Base-by-base conservation (phyloP, 2,113 vertebrate genomes). In the Butorides virescens region DNA sequence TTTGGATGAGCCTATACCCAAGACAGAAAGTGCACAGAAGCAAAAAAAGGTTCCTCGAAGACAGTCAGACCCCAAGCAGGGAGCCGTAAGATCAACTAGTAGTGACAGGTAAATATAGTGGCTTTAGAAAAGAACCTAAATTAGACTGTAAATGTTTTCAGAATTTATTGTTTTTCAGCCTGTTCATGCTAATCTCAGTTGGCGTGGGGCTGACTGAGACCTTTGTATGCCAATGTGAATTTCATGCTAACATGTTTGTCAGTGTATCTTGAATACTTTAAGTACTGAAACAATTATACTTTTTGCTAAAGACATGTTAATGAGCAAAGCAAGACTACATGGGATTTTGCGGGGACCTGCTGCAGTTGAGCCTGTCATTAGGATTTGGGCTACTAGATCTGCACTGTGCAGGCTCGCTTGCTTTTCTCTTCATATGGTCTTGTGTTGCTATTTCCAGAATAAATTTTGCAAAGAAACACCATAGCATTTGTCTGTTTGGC, bases 71-170 rank as follows among this genome's bases (percentile, higher is more conserved):
- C 95, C 98, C 59, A 99, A 98, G 95, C 97, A 98, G 66, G 98
- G 96, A 95, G 96, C 98, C 3, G 87, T 98, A 79, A 98, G 98
- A n/a, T 99, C 98, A 4, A 98, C 98, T 6, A 99, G 99, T 97
- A 99, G 98, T 23, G 99, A 99, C 97, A 99, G 99, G 99, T 99
- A 97, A 98, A 91, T 68, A 68, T 7, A 9, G 7, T 37, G 30
- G 13, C 82, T 87, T 95, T 75, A 93, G 70, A 93, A 68, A 77
- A 70, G 19, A 65, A 30, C 15, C 17, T 42, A 56, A 78, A 29
- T 62, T 79, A 66, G 26, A 29, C 27, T 44, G 19, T 70, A 53
- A 92, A 52, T 74, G 16, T 63, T 82, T 73, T 81, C 36, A 46
- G 46, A 83, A 36, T 22, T 53, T 34, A 42, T 44, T 29, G 32